Conservation (phyloP, 1,140 invertebrate species). For the Pseudomyrmex sp. region DNA sequence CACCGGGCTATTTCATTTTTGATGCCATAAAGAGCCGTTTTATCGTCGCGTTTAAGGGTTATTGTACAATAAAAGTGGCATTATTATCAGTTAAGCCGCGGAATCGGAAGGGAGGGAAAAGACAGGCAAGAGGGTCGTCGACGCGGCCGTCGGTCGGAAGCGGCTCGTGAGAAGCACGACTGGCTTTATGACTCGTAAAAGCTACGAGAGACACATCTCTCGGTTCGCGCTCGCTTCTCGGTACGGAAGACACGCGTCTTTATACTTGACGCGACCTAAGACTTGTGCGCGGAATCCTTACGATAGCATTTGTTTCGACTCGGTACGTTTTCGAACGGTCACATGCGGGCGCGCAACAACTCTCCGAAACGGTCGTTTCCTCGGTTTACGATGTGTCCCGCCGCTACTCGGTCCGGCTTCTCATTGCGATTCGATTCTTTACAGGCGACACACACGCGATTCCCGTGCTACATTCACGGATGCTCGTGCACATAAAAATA, state of each 20-base stretch:
- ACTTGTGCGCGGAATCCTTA: conserved; percentile 49
- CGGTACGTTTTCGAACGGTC: background rate
- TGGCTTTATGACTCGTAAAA: conserved; percentile 85
- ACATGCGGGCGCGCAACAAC: background rate
- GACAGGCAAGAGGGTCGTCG: conserved; percentile 58
- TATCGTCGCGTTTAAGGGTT: conserved; percentile 84
- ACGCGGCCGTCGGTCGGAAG: conserved; percentile 69
- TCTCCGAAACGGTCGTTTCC: conserved; percentile 34
- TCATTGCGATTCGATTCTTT: conserved; percentile 19
- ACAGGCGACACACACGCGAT: conserved; percentile 6
- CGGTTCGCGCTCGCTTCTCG: conserved; percentile 17
- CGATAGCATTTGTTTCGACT: conserved; percentile 38
- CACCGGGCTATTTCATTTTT: conserved; percentile 82
- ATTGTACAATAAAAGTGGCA: conserved; percentile 85
- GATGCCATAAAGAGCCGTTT: conserved; percentile 83
- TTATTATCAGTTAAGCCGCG: conserved; percentile 84
- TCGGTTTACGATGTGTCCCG: conserved; percentile 40
- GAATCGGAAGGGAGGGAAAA: conserved; percentile 55
- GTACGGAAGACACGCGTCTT: conserved; percentile 16
- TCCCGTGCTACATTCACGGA: background rate
- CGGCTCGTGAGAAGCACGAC: conserved; percentile 82
- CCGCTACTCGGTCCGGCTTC: background rate
- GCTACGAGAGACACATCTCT: conserved; percentile 77
- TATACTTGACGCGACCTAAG: conserved; percentile 63
- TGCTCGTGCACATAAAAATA: background rate